These are phyloP conservation scores for Alethe castanea DNA, from an alignment of 2,113 vertebrate species.

Conservation along the genomic window DNA sequence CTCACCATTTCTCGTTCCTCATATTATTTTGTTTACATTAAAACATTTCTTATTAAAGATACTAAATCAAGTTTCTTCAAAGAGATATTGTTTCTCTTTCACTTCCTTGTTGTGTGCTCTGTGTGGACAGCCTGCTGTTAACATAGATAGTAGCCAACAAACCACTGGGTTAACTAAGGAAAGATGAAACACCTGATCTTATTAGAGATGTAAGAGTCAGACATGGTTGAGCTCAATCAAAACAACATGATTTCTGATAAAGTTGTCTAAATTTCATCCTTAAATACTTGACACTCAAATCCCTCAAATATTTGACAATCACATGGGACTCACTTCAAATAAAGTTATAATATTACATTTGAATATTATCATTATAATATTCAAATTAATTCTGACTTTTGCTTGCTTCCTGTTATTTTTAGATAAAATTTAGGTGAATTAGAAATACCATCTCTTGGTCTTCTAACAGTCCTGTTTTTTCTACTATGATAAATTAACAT, in stretches of 20 bases:
- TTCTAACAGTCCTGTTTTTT: not conserved
- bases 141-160: not conserved
- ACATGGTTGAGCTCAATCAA: not conserved
- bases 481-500: not conserved
- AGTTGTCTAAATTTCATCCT: not conserved
- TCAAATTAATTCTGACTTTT: not conserved
- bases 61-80: slow-evolving; percentile 21
- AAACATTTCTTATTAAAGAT: slow-evolving; percentile 29
- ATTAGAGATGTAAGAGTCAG: not conserved
- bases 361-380: not conserved
- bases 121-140: not conserved
- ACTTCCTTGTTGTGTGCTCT: slow-evolving; percentile 15
- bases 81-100: not conserved
- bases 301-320: not conserved
- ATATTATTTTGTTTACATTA: not conserved
- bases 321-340: not conserved
- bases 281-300: not conserved
- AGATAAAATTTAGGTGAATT: not conserved
- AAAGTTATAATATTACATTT: not conserved
- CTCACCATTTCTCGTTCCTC: not conserved
- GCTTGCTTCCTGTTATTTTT: not conserved
- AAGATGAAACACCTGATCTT: not conserved
- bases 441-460: not conserved
- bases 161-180: not conserved
- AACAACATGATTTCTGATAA: not conserved